Conservation (phyloP, 2,888 invertebrate genomes). For the Polyommatus iphigenia region DNA sequence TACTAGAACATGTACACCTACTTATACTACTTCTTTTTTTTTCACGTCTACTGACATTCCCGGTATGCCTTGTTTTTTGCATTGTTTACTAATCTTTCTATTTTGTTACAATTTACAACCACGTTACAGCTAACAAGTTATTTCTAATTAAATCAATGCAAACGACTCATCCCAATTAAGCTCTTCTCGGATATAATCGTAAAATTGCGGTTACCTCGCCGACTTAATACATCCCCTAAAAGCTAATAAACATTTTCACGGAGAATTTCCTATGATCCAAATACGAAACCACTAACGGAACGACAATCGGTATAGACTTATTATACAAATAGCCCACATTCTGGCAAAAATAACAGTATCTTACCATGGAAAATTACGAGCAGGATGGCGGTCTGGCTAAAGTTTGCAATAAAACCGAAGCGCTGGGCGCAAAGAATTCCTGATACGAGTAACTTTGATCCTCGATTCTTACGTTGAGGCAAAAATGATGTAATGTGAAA, state of each 20-base stretch:
- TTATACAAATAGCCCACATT: conserved; percentile 73
- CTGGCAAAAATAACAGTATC: conserved; percentile 47
- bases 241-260: conserved; percentile 24
- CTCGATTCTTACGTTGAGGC: conserved; percentile 46
- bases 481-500: conserved; percentile 46
- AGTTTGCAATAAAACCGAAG: conserved; percentile 32
- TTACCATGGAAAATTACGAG: conserved; percentile 32
- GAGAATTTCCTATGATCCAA: conserved; percentile 10
- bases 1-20: too few relatives aligned
- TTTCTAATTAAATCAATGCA: conserved; percentile 1
- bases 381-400: conserved; percentile 8
- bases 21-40: neutral
- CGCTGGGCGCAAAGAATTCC: conserved; percentile 47
- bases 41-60: neutral
- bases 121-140: neutral
- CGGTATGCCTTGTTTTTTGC: neutral
- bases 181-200: neutral
- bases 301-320: conserved; percentile 69
- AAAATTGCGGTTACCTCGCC: conserved; percentile 11
- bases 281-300: conserved; percentile 40
- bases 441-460: conserved; percentile 50
- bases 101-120: neutral
- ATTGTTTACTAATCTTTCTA: neutral
- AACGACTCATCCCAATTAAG: conserved; percentile 19
- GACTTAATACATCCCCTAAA: conserved; percentile 10